These are phyloP conservation scores for Myopa testacea DNA, from an alignment of 2,888 invertebrate species.

Conservation along the genomic window DNA sequence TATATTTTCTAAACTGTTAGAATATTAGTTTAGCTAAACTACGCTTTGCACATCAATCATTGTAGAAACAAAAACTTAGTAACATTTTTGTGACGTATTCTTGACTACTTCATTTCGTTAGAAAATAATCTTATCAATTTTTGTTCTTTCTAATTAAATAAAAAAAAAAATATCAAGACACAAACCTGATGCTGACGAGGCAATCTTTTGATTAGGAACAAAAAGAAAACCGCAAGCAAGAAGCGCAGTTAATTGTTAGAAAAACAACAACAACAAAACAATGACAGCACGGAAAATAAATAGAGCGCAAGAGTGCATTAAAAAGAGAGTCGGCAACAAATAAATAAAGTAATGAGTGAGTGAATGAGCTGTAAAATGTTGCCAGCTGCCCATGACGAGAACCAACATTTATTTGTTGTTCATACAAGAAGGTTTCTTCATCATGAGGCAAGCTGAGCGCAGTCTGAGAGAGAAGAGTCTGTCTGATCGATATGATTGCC, in stretches of 20 bases:
- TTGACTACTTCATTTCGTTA: not conserved
- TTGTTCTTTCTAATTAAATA: not conserved
- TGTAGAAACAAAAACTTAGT: no score
- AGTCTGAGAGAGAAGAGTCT: not conserved
- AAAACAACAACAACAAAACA: slow-evolving; percentile 1
- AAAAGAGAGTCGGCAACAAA: not conserved
- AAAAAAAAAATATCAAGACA: not conserved
- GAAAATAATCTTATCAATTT: slow-evolving; percentile 19
- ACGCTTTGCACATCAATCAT: no score
- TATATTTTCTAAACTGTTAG: no score
- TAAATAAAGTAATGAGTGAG: not conserved
- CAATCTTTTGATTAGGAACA: not conserved
- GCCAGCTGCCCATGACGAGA: not conserved
- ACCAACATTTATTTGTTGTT: no score
- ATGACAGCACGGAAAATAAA: slow-evolving; percentile 26
- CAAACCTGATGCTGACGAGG: not conserved
- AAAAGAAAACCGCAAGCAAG: not conserved
- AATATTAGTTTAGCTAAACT: no score
- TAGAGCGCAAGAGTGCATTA: slow-evolving; percentile 7
- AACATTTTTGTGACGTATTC: no score
- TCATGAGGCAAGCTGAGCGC: not conserved
- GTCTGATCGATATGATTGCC: not conserved
- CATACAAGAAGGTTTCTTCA: no score
- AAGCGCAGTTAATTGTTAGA: slow-evolving; percentile 22
- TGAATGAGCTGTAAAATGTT: not conserved